Percentiles rank a stretch among this genome's conserved stretches.
Evolutionary conservation across 2,888 invertebrate species (phyloP).

Genomic region (Pelosia muscerda): DNA sequence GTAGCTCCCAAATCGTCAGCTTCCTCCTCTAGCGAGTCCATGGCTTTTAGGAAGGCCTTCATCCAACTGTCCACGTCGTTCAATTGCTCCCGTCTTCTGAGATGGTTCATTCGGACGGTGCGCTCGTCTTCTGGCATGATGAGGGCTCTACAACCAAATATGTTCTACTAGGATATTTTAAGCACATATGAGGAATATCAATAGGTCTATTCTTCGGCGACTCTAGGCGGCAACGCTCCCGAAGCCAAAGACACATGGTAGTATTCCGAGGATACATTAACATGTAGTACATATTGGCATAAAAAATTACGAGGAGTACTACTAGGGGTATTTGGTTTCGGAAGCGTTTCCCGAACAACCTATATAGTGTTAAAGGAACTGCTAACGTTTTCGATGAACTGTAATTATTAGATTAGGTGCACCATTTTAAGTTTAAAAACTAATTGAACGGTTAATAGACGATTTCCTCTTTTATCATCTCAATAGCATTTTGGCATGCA

Average conservation of each 20-base stretch:
- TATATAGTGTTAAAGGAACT: not conserved
- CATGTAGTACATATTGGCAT: too few species aligned
- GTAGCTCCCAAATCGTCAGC: slow-evolving; percentile 94
- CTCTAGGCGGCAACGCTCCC: too few species aligned
- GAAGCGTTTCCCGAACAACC: too few species aligned
- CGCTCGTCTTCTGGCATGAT: slow-evolving; percentile 97
- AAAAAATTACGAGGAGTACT: too few species aligned
- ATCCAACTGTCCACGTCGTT: slow-evolving; percentile 97
- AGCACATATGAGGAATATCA: not conserved
- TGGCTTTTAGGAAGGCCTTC: slow-evolving; percentile 94
- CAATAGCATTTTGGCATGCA: not conserved
- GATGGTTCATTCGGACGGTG: slow-evolving; percentile 94
- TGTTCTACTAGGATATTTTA: slow-evolving; percentile 1
- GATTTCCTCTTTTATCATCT: not conserved
- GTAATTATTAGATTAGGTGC: not conserved
- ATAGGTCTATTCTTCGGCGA: too few species aligned
- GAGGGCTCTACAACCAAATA: slow-evolving; percentile 87
- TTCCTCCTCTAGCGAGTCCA: slow-evolving; percentile 94
- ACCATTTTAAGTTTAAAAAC: not conserved
- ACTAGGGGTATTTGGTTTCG: too few species aligned
- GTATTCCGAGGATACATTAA: too few species aligned
- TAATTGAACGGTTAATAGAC: not conserved
- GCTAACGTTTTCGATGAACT: not conserved
- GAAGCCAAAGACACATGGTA: too few species aligned
- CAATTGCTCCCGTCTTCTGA: slow-evolving; percentile 92